Conservation (phyloP, 30 jellyfish, hydroid and myxozoan species). For the Nemopilema nomurai region DNA sequence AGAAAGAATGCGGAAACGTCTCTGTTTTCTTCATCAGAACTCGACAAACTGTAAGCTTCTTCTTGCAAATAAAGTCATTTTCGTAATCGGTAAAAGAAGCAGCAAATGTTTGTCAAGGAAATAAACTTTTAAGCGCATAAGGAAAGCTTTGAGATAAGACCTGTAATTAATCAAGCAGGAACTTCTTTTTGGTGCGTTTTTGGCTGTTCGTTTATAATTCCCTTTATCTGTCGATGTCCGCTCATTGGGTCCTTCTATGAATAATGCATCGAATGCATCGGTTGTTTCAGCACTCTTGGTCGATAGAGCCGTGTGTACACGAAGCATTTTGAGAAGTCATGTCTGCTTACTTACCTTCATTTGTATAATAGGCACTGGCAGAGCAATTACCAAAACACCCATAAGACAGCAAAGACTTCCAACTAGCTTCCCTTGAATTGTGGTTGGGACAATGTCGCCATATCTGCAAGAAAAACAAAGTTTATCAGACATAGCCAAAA, state of each 20-base stretch:
- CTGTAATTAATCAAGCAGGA: not conserved
- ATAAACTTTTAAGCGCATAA: not conserved
- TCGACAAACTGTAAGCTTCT: not conserved
- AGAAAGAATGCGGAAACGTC: too few relatives aligned
- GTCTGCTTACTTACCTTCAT: constrained; percentile 87
- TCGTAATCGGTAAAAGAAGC: too few relatives aligned
- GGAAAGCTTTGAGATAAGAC: not conserved
- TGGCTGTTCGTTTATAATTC: not conserved
- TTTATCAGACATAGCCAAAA: too few relatives aligned
- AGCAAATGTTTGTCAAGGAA: not conserved
- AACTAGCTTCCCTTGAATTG: constrained; percentile 92
- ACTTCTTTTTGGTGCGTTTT: not conserved
- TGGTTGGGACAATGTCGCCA: constrained; percentile 94
- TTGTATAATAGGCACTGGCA: constrained; percentile 97
- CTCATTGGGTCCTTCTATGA: not conserved
- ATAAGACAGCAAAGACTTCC: constrained; percentile 95
- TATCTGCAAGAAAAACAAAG: constrained; percentile 61
- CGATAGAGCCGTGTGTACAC: too few relatives aligned
- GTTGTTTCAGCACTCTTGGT: not conserved
- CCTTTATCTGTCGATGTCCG: not conserved
- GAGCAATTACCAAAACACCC: constrained; percentile 96
- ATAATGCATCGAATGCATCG: not conserved
- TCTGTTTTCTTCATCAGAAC: too few relatives aligned
- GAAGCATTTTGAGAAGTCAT: too few relatives aligned
- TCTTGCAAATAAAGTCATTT: not conserved